Percentiles rank a stretch among this genome's conserved stretches.
Evolutionary conservation across 2,797 vertebrate genomes (phyloP).

Genomic region (Galagoides demidoff): DNA sequence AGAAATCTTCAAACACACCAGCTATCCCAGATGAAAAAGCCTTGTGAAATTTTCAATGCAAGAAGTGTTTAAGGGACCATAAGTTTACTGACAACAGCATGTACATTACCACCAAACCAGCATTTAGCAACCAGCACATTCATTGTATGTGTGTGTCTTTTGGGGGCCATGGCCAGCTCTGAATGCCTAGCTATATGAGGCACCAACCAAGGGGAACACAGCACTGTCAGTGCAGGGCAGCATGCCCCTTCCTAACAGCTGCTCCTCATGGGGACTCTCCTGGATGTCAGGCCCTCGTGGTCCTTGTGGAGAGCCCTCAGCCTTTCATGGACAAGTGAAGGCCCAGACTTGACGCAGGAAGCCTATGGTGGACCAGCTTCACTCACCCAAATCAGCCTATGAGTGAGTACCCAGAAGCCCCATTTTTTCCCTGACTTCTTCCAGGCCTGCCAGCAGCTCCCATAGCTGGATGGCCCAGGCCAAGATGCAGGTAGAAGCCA

Average conservation of each 20-base stretch:
- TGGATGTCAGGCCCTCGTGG: not conserved
- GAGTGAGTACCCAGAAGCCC: not conserved
- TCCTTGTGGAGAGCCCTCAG: not conserved
- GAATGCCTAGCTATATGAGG: not conserved
- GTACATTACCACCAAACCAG: not conserved
- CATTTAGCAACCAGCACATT: not conserved
- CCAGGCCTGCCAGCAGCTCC: not conserved
- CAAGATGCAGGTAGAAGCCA: not conserved
- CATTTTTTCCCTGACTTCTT: not conserved
- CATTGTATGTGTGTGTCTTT: not conserved
- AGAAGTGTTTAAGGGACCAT: not conserved
- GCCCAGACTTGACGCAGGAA: not conserved
- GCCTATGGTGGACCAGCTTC: not conserved
- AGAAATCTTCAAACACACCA: not conserved
- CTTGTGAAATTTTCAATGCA: not conserved
- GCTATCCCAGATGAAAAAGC: not conserved
- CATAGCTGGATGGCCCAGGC: not conserved
- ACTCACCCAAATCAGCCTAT: not conserved
- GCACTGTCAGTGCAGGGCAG: no score
- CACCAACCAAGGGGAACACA: not conserved
- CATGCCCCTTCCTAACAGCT: not conserved
- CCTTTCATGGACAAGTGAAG: not conserved
- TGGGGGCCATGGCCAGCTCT: not conserved
- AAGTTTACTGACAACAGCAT: no score
- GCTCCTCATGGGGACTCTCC: not conserved